Evolutionary conservation across 1,140 invertebrate species (phyloP).

Genomic region (Dysdera silvatica): DNA sequence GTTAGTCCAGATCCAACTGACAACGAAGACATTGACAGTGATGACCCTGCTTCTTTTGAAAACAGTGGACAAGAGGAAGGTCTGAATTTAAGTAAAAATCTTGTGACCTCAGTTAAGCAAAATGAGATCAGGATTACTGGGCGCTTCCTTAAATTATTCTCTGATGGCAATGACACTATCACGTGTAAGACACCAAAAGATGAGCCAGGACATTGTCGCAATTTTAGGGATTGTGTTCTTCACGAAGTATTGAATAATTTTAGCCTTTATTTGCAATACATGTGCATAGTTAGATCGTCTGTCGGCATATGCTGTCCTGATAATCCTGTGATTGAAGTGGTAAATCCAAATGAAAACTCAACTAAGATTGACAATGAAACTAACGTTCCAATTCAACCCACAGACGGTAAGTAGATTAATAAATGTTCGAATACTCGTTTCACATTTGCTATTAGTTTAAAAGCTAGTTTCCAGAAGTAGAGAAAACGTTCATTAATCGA

Average conservation of each 20-base stretch:
- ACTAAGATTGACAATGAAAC: not conserved
- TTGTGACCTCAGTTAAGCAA: too few species aligned
- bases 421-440: not conserved
- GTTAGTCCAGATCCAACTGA: too few species aligned
- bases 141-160: not conserved
- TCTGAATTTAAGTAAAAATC: too few species aligned
- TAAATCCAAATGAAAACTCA: not conserved
- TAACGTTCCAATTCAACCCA: not conserved
- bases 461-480: too few species aligned
- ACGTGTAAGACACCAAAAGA: conserved; percentile 48
- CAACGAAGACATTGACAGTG: too few species aligned
- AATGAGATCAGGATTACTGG: too few species aligned
- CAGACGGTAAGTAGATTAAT: conserved; percentile 7
- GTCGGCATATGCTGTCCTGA: conserved; percentile 60
- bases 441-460: too few species aligned
- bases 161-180: not conserved
- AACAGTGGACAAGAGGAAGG: too few species aligned
- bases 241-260: conserved; percentile 53
- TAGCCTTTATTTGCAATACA: conserved; percentile 53
- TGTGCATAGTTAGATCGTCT: conserved; percentile 55
- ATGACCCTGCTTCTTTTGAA: too few species aligned
- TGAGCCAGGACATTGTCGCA: conserved; percentile 54
- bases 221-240: conserved; percentile 54
- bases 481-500: too few species aligned
- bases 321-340: conserved; percentile 21